phyloP scores from a whole-genome alignment of 2,797 vertebrate genomes.

The Enteromius viviparus region DNA sequence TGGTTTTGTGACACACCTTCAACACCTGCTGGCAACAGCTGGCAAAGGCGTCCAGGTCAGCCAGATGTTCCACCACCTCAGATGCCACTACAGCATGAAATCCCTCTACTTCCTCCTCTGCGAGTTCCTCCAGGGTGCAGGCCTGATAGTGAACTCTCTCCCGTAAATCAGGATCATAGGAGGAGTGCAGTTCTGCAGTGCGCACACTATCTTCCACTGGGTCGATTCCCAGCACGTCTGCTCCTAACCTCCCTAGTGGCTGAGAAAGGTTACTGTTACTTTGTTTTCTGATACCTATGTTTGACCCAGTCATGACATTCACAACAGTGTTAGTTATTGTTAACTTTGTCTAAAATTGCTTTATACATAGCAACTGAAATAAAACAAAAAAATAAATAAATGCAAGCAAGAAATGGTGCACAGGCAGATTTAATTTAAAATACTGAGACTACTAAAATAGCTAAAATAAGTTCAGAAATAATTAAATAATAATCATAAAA shows the following conservation, averaged over 20 bases:
- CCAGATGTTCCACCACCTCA: slow-evolving; percentile 95
- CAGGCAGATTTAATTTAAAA: not conserved
- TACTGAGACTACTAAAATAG: not conserved
- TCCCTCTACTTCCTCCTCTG: slow-evolving; percentile 74
- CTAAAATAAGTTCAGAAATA: not conserved
- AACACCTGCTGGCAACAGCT: slow-evolving; percentile 85
- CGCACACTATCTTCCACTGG: slow-evolving; percentile 89
- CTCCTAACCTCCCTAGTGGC: slow-evolving; percentile 96
- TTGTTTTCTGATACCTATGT: not conserved
- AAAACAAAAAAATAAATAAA: not conserved
- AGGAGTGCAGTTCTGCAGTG: slow-evolving; percentile 86
- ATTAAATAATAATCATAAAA: not conserved
- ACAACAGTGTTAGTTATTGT: not conserved
- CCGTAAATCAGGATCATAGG: slow-evolving; percentile 84
- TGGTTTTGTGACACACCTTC: slow-evolving; percentile 80
- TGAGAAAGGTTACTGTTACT: slow-evolving; percentile 58
- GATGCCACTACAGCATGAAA: slow-evolving; percentile 93
- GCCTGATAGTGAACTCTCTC: slow-evolving; percentile 82
- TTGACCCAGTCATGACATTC: not conserved
- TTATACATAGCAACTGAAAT: not conserved
- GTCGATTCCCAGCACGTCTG: slow-evolving; percentile 89
- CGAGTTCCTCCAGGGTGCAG: slow-evolving; percentile 88
- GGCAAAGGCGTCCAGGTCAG: slow-evolving; percentile 87
- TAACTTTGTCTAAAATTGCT: not conserved
- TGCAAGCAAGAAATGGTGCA: not conserved